Percentiles rank a stretch among this genome's conserved stretches.
phyloP scores from a whole-genome alignment of 2,113 vertebrate species.

The Pleuronectes platessa region DNA sequence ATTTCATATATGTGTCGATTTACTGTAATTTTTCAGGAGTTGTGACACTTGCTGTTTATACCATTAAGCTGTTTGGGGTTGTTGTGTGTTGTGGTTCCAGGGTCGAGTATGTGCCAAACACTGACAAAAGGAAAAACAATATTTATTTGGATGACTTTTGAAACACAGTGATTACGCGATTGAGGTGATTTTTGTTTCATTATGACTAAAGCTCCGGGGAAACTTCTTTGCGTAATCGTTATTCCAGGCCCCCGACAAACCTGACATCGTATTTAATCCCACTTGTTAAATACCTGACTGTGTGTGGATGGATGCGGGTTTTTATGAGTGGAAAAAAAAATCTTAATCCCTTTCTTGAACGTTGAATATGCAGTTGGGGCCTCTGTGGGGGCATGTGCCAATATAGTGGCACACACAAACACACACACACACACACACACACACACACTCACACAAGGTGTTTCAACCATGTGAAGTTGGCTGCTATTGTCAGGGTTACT shows the following conservation, averaged over 20 bases:
- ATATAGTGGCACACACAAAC: neutral
- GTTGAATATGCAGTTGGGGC: slow-evolving; percentile 25
- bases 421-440: neutral
- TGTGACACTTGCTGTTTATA: neutral
- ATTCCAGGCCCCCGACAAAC: slow-evolving; percentile 1
- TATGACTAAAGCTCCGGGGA: neutral
- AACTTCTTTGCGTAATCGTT: neutral
- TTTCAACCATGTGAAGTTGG: slow-evolving; percentile 23
- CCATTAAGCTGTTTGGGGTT: neutral
- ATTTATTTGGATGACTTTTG: neutral
- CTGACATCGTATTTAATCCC: neutral
- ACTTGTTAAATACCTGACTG: neutral
- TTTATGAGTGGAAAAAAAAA: slow-evolving; percentile 3
- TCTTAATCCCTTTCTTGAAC: neutral
- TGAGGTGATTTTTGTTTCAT: neutral
- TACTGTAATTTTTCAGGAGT: neutral
- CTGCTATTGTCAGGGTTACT: slow-evolving; percentile 23
- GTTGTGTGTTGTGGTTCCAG: neutral
- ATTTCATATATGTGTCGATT: neutral
- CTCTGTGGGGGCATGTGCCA: slow-evolving; percentile 1
- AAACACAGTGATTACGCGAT: neutral
- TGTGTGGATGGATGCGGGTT: neutral
- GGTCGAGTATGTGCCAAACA: neutral
- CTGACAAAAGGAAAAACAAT: neutral
- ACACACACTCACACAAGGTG: neutral